Base-by-base conservation (phyloP, 2,797 vertebrate species). In the Semaprochilodus insignis region DNA sequence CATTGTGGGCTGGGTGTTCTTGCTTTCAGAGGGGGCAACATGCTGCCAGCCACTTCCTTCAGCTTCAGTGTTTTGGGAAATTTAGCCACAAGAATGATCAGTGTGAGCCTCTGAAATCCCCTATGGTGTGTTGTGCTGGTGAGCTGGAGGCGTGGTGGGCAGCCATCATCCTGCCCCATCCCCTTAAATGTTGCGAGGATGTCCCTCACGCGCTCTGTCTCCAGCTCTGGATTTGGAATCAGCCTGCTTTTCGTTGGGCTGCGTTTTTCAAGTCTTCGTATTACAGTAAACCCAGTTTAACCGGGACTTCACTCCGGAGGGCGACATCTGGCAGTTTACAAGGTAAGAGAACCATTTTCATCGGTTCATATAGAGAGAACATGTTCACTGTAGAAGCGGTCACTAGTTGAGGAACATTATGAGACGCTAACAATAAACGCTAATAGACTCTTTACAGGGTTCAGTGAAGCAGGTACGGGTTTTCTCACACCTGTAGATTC, bases 141-240 rank as follows among this genome's bases (percentile, higher is more conserved):
- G 71, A 52, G 54, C 6, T 25, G 63, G 78, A 69, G 83, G 81
- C 65, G 81, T 81, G 85, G 75, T 51, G 80, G 78, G 27, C 55
- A 52, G 51, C 59, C 25, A 14, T 13, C 51, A 51, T 81, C 79
- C 81, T 69, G 51, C 78, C 81, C 81, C 74, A 72, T 85, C 63
- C 75, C 77, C 85, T 88, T 86, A 88, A 86, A 88, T 80, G 25
- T 40, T n/a, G 54, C 69, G 77, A 70, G 57, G 51, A 85, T 70
- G 70, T 73, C 34, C 23, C 76, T 52, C 59, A 59, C 27, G 52
- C 57, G 7, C 57, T 11, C 60, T 62, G 23, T 66, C 6, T 31
- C 15, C 6, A 80, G 63, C 36, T 87, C 55, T 75, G 77, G 65
- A 78, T 54, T 66, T 48, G 27, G 34, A 71, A 67, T 62, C 25